Evolutionary conservation across 2,888 invertebrate genomes (phyloP), one percentile per base, ranked within the genome.

Genomic region (Trilocha varians): DNA sequence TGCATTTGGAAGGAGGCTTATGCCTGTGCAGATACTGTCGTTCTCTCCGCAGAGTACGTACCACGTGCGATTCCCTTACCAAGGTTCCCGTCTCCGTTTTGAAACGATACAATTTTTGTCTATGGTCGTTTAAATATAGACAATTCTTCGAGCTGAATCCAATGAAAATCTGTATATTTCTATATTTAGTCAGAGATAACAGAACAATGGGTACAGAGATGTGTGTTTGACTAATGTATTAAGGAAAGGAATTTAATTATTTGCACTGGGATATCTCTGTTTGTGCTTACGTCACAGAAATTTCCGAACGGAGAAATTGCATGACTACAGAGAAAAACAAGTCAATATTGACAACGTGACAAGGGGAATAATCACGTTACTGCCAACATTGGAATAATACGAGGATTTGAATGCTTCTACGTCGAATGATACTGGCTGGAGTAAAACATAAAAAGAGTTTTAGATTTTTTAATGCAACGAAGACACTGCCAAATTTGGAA

Each of bases 111-210:
- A 84, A 76, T 57, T 85, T 70, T 60, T 84, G 85, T 59, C 71
- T 85, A 18, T 76, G 74, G 65, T 77, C 80, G 16, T 84, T 84
- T 50, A 85, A 84, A 51, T 85, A 80, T 52, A 78, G 70, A 73
- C 64, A 62, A 34, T 62, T 70, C 40, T 66, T 61, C 53, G 70
- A 72, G 48, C 64, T 42, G 42, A 42, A 32, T 25, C 1, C 13
- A n/a, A n/a, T n/a, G n/a, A n/a, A n/a, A n/a, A n/a, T n/a, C n/a
- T n/a, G 14, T 37, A 36, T 17, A 34, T 33, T 40, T 15, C 40
- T 49, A 46, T 48, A 43, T 42, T 46, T 46, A 47, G 44, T 36
- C 16, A 48, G 34, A 55, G 61, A 64, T 62, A 65, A 60, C 44
- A 45, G 46, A 50, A 63, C 62, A 66, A 67, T 62, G 58, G 56